Conservation (phyloP, 2,888 invertebrate genomes). For the Emmelina monodactyla region DNA sequence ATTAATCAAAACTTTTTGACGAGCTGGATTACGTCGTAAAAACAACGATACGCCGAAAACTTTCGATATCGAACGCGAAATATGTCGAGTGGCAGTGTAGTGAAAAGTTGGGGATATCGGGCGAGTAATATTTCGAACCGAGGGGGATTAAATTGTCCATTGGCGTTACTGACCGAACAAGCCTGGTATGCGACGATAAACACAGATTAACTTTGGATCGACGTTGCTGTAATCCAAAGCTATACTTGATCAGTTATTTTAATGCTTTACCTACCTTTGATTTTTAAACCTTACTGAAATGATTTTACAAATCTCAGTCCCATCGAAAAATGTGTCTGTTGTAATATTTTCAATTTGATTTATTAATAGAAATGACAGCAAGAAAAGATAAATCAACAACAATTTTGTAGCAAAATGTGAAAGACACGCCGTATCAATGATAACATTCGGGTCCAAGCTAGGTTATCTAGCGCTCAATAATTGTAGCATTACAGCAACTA, state of each 20-base stretch:
- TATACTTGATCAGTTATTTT: slow-evolving; percentile 27
- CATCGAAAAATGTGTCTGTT: too few species aligned
- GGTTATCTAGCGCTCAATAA: slow-evolving; percentile 21
- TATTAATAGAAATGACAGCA: slow-evolving; percentile 7
- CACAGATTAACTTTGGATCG: slow-evolving; percentile 47
- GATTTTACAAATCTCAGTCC: too few species aligned
- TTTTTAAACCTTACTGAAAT: too few species aligned
- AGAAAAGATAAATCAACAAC: slow-evolving; percentile 1
- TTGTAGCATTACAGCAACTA: not conserved
- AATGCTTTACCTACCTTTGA: too few species aligned
- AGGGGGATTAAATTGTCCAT: slow-evolving; percentile 44
- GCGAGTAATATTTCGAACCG: slow-evolving; percentile 2
- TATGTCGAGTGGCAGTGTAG: not conserved
- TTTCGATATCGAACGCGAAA: slow-evolving; percentile 1
- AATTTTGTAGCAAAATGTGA: slow-evolving; percentile 20
- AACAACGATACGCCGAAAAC: not conserved
- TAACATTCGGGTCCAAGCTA: slow-evolving; percentile 18
- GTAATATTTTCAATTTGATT: too few species aligned
- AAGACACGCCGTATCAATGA: slow-evolving; percentile 23
- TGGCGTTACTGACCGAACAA: slow-evolving; percentile 31
- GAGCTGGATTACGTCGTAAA: not conserved
- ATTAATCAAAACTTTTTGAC: slow-evolving; percentile 1
- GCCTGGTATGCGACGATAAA: slow-evolving; percentile 50
- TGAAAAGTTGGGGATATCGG: slow-evolving; percentile 1
- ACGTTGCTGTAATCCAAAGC: slow-evolving; percentile 34